Conservation (phyloP, 2,797 vertebrate genomes). For the Tachyglossus aculeatus region DNA sequence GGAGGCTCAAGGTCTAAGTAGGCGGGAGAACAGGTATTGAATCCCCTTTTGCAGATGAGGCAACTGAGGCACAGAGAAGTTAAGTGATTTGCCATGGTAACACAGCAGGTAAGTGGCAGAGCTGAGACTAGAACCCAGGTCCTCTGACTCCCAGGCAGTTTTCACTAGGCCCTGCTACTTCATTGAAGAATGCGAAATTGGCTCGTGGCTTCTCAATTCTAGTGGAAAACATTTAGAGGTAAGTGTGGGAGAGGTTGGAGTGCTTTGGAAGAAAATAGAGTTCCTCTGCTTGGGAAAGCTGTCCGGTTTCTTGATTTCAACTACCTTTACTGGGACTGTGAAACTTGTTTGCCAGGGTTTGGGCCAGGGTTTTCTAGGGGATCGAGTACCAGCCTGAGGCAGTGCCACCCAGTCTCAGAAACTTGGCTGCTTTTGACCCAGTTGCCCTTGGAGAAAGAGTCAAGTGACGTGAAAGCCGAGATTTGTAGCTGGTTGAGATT, state of each 20-base stretch:
- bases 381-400: background rate
- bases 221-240: background rate
- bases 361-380: background rate
- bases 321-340: background rate
- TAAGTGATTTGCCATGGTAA: no score
- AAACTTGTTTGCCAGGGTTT: background rate
- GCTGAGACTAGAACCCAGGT: no score
- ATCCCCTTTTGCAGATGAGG: no score
- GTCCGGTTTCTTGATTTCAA: slow-evolving; percentile 6
- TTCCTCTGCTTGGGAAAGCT: background rate
- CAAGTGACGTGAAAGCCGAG: no score
- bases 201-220: background rate
- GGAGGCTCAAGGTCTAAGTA: no score
- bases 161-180: no score
- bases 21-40: no score
- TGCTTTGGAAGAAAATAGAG: slow-evolving; percentile 10
- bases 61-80: no score
- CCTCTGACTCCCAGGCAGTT: no score
- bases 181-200: background rate
- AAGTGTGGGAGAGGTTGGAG: background rate
- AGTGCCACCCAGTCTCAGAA: background rate
- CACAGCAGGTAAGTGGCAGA: no score
- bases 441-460: background rate
- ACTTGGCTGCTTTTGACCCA: background rate
- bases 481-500: no score